Percentiles rank a stretch among this genome's conserved stretches.
Evolutionary conservation across 1,140 invertebrate genomes (phyloP).

Genomic region (Antheraea mylitta): DNA sequence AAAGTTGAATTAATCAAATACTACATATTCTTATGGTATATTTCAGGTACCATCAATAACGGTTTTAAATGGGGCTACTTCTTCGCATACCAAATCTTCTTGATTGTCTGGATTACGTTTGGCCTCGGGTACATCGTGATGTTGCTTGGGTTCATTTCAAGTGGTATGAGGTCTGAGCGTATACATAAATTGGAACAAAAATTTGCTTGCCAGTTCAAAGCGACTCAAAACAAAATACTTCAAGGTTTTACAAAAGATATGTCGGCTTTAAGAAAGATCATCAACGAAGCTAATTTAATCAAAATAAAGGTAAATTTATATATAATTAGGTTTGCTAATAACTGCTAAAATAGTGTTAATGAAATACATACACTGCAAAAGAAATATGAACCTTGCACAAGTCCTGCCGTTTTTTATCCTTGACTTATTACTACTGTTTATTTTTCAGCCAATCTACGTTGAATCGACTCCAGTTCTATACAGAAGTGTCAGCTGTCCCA

Average conservation of each 20-base stretch:
- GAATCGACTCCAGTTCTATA: conserved; percentile 57
- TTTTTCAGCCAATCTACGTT: conserved; percentile 79
- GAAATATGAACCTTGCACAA: too few species aligned
- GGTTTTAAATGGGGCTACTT: conserved; percentile 80
- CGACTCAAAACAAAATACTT: conserved; percentile 88
- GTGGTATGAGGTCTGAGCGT: conserved; percentile 84
- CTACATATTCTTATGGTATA: background rate
- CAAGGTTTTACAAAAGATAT: conserved; percentile 88
- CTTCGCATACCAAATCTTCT: conserved; percentile 85
- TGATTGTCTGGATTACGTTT: conserved; percentile 93
- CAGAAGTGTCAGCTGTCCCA: conserved; percentile 81
- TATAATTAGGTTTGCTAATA: too few species aligned
- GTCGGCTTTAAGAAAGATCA: conserved; percentile 84
- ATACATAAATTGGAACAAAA: conserved; percentile 87
- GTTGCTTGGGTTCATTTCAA: conserved; percentile 93
- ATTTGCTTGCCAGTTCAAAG: conserved; percentile 85
- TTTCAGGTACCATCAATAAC: conserved; percentile 78
- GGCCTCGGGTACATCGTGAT: conserved; percentile 94
- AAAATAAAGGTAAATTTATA: conserved; percentile 84
- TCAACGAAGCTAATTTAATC: conserved; percentile 88
- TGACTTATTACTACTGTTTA: conserved; percentile 17
- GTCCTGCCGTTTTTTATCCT: too few species aligned
- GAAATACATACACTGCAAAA: too few species aligned
- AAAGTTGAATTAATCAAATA: background rate
- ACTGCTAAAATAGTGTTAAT: too few species aligned